phyloP scores from a whole-genome alignment of 2,113 vertebrate species.

The Sprattus sprattus region DNA sequence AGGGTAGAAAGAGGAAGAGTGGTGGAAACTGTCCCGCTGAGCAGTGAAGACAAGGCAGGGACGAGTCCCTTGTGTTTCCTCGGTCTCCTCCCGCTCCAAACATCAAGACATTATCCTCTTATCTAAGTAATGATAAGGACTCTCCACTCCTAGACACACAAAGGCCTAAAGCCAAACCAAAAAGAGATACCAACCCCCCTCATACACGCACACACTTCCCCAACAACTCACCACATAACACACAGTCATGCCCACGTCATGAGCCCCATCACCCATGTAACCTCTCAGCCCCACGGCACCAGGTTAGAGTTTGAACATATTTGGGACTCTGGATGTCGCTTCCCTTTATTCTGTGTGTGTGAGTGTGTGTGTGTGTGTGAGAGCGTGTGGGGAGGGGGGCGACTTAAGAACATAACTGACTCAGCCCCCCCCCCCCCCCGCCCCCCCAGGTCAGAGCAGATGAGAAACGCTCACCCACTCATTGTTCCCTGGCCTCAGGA shows the following conservation, averaged over 20 bases:
- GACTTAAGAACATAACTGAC: not conserved
- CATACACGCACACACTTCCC: not conserved
- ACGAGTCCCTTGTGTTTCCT: slow-evolving; percentile 33
- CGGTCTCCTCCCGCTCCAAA: slow-evolving; percentile 49
- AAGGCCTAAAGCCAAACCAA: not conserved
- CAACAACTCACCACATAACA: not conserved
- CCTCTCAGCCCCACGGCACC: not conserved
- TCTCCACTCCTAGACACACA: slow-evolving; percentile 3
- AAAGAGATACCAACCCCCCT: not conserved
- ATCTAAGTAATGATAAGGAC: slow-evolving; percentile 63
- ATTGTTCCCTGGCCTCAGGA: not conserved
- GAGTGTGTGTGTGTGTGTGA: not conserved
- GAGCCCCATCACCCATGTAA: not conserved
- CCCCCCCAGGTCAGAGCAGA: not conserved
- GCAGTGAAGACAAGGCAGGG: slow-evolving; percentile 29
- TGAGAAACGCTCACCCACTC: not conserved
- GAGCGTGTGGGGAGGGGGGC: not conserved
- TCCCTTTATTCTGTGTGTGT: not conserved
- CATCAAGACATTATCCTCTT: slow-evolving; percentile 61
- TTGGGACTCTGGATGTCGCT: not conserved
- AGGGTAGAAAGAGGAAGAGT: slow-evolving; percentile 28
- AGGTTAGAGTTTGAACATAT: not conserved
- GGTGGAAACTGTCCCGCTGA: slow-evolving; percentile 36
- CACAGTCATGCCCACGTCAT: not conserved
- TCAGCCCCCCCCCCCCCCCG: not conserved